Evolutionary conservation across 2,113 vertebrate genomes (phyloP).

Genomic region (Amphiprion percula): DNA sequence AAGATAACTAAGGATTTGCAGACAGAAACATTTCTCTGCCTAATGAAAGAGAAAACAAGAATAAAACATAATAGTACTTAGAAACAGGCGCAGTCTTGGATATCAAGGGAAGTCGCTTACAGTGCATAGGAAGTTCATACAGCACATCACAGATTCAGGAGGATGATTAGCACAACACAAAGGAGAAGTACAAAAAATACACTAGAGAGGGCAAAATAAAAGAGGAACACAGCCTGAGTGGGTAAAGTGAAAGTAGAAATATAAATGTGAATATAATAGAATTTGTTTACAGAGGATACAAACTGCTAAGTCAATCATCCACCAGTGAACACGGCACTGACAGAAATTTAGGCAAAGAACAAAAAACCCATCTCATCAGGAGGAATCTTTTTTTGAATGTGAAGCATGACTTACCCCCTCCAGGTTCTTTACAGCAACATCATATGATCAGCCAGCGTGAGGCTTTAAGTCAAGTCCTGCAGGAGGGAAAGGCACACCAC

Average conservation of each 20-base stretch:
- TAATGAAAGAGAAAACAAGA: constrained; percentile 8
- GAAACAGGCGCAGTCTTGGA: background rate
- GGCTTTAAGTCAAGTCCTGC: constrained; percentile 47
- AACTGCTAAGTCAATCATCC: background rate
- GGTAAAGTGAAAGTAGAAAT: constrained; percentile 19
- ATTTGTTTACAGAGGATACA: background rate
- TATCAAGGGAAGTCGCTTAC: constrained; percentile 14
- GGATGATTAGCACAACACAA: constrained; percentile 19
- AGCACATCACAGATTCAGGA: background rate
- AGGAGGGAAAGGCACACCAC: constrained; percentile 34
- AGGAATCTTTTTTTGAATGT: constrained; percentile 30
- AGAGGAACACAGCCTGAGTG: constrained; percentile 12
- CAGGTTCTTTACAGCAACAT: constrained; percentile 62
- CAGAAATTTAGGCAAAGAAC: background rate
- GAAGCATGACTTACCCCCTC: constrained; percentile 74
- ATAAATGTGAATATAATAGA: background rate
- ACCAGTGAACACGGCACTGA: background rate
- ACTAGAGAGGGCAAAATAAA: constrained; percentile 11
- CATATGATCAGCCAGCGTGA: constrained; percentile 72
- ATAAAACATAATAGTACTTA: background rate
- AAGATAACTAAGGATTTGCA: background rate
- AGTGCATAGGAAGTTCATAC: constrained; percentile 19
- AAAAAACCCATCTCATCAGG: constrained; percentile 4
- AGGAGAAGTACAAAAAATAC: constrained; percentile 38
- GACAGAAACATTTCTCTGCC: background rate